Base-by-base conservation (phyloP, 92 coral and sea anemone genomes). In the Pocillopora grandis region DNA sequence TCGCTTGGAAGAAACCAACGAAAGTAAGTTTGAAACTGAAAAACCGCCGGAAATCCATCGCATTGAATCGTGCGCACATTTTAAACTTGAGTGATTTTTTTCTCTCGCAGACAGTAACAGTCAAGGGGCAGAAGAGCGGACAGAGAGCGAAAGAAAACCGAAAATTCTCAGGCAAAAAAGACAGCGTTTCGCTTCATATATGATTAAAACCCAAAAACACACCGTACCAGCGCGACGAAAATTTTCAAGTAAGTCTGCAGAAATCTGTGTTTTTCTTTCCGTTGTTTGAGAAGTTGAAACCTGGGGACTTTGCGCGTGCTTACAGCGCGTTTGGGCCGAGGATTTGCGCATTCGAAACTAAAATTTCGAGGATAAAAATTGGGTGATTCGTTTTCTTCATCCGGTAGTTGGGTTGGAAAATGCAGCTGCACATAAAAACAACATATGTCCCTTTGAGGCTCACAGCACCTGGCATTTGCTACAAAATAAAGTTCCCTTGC, bases 361-460 rank as follows among this genome's bases (percentile, higher is more conserved):
- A 70, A 86, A 80, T 75, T 87, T 92, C 80, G 86, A 27, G 79
- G 76, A 35, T 72, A 91, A 89, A 91, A 80, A 82, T 87, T 84
- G 87, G 84, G 63, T 85, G 91, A 88, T 79, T 87, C 90, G 88
- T 72, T 88, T 80, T 84, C 83, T 93, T 94, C 94, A 90, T 94
- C 95, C 98, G 95, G 98, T 90, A 92, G 92, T 81, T 85, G 91
- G 90, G 93, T 76, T 90, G 88, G 80, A 89, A 70, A 61, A 66
- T 94, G 98, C 98, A 94, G 98, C 98, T 94, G 98, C 95, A 89
- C 88, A 56, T 87, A 85, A 94, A 92, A 94, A 94, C 98, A 94
- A 94, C 98, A 94, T 94, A 94, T 94, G 98, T 90, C 91, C 84
- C 91, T 86, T 83, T 93, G 89, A 93, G 82, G 87, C 80, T 74